Conservation (phyloP, 2,888 invertebrate genomes). For the Ophraella communa region DNA sequence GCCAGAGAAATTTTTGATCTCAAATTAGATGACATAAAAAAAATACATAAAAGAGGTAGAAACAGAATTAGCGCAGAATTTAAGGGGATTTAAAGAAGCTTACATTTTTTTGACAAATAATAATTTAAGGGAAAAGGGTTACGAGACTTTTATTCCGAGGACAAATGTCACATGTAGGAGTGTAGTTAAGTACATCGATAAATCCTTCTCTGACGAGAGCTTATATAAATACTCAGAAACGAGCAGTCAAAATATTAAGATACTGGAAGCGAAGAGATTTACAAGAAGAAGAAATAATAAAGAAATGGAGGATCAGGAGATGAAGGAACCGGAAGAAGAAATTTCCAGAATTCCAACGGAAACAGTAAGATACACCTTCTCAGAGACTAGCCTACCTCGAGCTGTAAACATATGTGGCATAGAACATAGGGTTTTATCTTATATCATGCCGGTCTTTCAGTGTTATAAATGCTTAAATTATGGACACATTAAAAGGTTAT, state of each 20-base stretch:
- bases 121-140: no score
- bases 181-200: no score
- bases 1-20: no score
- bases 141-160: no score
- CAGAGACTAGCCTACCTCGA: neutral
- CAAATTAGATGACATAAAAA: no score
- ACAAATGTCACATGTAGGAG: no score
- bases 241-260: neutral
- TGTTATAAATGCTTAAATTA: slow-evolving; percentile 8
- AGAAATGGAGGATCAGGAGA: neutral
- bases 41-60: no score
- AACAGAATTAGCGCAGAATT: no score
- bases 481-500: slow-evolving; percentile 6
- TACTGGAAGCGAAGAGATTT: slow-evolving; percentile 5
- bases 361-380: slow-evolving; percentile 3
- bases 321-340: neutral
- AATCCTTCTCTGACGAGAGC: no score
- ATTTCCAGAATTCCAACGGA: slow-evolving; percentile 2
- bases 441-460: slow-evolving; percentile 13
- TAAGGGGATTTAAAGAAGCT: no score
- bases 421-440: slow-evolving; percentile 10
- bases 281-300: neutral
- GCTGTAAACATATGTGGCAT: neutral
- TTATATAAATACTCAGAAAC: no score
- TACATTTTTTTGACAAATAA: no score